phyloP scores from a whole-genome alignment of 2,888 invertebrate genomes.

The Xestia ashworthii region DNA sequence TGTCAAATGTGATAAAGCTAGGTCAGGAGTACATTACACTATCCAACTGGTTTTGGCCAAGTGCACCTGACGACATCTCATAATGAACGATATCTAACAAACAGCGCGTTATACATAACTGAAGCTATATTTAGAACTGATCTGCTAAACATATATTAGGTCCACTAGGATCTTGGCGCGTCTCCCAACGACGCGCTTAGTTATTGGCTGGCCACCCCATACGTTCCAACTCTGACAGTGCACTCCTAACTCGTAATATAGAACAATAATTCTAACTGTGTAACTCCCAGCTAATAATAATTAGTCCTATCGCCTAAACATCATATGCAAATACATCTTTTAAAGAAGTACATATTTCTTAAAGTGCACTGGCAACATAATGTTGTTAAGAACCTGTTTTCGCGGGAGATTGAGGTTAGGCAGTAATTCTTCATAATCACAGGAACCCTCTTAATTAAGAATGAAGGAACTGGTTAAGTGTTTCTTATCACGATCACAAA shows the following conservation, averaged over 20 bases:
- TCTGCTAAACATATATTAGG: not conserved
- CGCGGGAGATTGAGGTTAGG: conserved; percentile 10
- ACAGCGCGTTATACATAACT: conserved; percentile 13
- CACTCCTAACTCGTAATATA: conserved; percentile 12
- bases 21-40: conserved; percentile 20
- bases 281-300: not conserved
- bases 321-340: not conserved
- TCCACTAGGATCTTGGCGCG: conserved; percentile 50
- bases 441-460: conserved; percentile 43
- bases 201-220: conserved; percentile 38
- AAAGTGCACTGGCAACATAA: not conserved
- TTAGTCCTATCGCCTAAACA: not conserved
- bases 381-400: conserved; percentile 33
- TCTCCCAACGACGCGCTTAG: conserved; percentile 46
- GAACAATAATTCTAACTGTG: not conserved
- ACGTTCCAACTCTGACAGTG: conserved; percentile 13
- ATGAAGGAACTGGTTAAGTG: conserved; percentile 47
- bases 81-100: not conserved
- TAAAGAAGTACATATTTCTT: not conserved
- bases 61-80: not conserved
- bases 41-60: not conserved
- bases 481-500: conserved; percentile 40
- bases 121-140: conserved; percentile 26
- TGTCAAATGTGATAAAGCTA: conserved; percentile 22
- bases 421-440: conserved; percentile 35